phyloP scores from a whole-genome alignment of 1,140 invertebrate genomes.

The Vanessa atalanta region DNA sequence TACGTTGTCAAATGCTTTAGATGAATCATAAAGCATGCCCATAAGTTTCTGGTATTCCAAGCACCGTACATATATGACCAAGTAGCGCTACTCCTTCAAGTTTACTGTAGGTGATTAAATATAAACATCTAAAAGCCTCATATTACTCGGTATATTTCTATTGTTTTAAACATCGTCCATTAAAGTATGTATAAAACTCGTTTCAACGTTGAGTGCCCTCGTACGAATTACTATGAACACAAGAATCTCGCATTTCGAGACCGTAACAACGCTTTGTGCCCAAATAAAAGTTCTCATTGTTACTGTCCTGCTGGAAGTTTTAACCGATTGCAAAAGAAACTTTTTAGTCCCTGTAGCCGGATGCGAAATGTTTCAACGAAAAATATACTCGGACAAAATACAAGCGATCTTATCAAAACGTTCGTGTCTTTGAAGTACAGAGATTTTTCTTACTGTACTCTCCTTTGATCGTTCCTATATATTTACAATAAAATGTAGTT shows the following conservation, averaged over 20 bases:
- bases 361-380: neutral
- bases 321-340: constrained; percentile 27
- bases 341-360: constrained; percentile 10
- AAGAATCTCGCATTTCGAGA: constrained; percentile 17
- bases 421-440: neutral
- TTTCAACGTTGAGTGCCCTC: constrained; percentile 25
- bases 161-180: constrained; percentile 11
- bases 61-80: too few relatives aligned
- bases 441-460: neutral
- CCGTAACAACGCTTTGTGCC: constrained; percentile 25
- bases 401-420: constrained; percentile 5
- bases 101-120: neutral
- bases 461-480: too few relatives aligned
- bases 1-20: too few relatives aligned
- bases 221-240: constrained; percentile 25
- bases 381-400: constrained; percentile 16
- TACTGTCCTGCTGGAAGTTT: constrained; percentile 27
- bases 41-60: too few relatives aligned
- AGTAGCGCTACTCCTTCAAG: too few relatives aligned
- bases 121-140: constrained; percentile 15
- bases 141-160: constrained; percentile 16
- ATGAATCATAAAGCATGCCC: too few relatives aligned
- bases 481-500: too few relatives aligned
- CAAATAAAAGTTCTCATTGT: constrained; percentile 28
- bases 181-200: constrained; percentile 9